Evolutionary conservation across 1,140 invertebrate species (phyloP), one percentile per base, ranked within the genome.

Genomic region (Temnothorax curvispinosus): DNA sequence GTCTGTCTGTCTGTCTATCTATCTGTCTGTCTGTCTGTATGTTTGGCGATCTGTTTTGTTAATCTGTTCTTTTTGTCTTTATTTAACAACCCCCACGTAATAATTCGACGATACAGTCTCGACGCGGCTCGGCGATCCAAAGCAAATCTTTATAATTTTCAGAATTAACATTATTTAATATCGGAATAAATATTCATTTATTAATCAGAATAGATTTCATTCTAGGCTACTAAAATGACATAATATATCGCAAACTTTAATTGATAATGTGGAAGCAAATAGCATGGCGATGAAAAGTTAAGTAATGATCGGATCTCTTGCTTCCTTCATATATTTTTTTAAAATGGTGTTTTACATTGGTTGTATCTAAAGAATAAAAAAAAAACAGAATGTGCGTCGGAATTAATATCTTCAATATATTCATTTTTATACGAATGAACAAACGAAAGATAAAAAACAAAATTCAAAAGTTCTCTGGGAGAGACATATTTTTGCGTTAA

Each of bases 41-140:
- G 88, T 93, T 69, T 88, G 86, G 90, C 77, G 87, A 87, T 88
- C 54, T 87, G 64, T 92, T 92, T 84, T 92, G 78, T 91, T 84
- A 65, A 86, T 88, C 62, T 81, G 58, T 80, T 69, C 54, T 54
- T 72, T 32, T 32, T 74, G 27, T 56, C 50, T 77, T 71, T 87
- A n/a, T 76, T 89, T 62, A 74, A 78, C 65, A 71, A 86, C 21
- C 72, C 82, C 76, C 82, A 88, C 81, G 38, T 90, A 81, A 71
- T 77, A 82, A 86, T 71, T 90, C 18, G 72, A 82, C 62, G 82
- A 78, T 85, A 82, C 89, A 81, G 89, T 80, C 89, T 90, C 67
- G 78, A 84, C 47, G 47, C 35, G 35, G 47, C 44, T 64, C 47
- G n/a, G 0, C 21, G 54, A 44, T 58, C 52, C 18, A 74, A 58